phyloP scores from a whole-genome alignment of 2,888 invertebrate species.

The Cancer borealis region DNA sequence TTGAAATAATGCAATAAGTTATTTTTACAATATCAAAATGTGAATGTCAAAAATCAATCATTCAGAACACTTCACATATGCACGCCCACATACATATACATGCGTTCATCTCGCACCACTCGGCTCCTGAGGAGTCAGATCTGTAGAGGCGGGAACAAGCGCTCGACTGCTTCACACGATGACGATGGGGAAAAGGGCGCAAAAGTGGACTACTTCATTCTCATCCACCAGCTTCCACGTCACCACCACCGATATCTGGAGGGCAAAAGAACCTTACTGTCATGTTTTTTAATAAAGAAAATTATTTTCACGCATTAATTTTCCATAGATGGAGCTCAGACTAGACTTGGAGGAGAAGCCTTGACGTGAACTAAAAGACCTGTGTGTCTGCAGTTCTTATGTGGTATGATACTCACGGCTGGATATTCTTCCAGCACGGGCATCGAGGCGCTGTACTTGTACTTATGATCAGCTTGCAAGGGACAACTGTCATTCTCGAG shows the following conservation, averaged over 20 bases:
- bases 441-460: slow-evolving; percentile 66
- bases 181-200: slow-evolving; percentile 52
- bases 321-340: neutral
- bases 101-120: too few species aligned
- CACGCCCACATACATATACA: too few species aligned
- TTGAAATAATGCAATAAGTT: too few species aligned
- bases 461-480: slow-evolving; percentile 48
- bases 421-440: slow-evolving; percentile 69
- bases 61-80: neutral
- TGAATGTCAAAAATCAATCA: neutral
- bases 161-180: slow-evolving; percentile 48
- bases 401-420: slow-evolving; percentile 52
- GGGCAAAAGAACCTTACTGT: neutral
- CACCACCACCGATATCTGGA: slow-evolving; percentile 60
- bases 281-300: too few species aligned
- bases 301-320: too few species aligned
- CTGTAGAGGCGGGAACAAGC: neutral
- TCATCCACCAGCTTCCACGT: slow-evolving; percentile 57
- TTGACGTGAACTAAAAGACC: neutral
- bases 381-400: too few species aligned
- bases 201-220: slow-evolving; percentile 38
- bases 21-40: too few species aligned
- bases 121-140: neutral
- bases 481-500: slow-evolving; percentile 64
- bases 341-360: neutral